These are phyloP conservation scores for Procambarus clarkii DNA, from an alignment of 1,140 invertebrate genomes.

Conservation along the genomic window DNA sequence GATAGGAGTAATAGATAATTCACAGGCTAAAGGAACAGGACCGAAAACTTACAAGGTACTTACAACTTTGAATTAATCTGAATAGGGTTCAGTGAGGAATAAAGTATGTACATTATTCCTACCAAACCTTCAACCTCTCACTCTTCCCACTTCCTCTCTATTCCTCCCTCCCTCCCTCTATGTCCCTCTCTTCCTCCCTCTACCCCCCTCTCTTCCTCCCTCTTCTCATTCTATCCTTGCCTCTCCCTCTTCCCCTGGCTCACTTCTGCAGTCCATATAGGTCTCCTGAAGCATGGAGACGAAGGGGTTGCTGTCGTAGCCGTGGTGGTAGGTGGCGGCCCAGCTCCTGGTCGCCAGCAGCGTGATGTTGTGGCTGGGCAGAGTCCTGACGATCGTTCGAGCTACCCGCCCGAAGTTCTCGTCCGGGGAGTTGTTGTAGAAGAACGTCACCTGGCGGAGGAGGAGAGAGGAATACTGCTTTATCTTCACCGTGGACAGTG, in stretches of 20 bases:
- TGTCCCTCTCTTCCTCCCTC: background rate
- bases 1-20: too few relatives aligned
- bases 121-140: background rate
- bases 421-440: conserved; percentile 62
- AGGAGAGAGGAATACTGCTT: background rate
- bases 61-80: too few relatives aligned
- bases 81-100: too few relatives aligned
- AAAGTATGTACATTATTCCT: too few relatives aligned
- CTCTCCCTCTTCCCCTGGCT: conserved; percentile 75
- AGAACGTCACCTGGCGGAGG: conserved; percentile 53
- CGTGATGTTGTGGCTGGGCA: conserved; percentile 82
- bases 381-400: conserved; percentile 82
- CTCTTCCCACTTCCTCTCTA: background rate
- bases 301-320: conserved; percentile 86
- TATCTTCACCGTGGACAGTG: too few relatives aligned
- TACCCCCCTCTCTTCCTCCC: background rate
- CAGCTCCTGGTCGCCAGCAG: conserved; percentile 82
- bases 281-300: conserved; percentile 85
- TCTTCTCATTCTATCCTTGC: background rate
- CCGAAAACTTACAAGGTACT: too few relatives aligned
- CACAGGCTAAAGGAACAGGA: too few relatives aligned
- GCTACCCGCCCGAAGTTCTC: conserved; percentile 77
- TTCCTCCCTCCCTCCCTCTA: background rate
- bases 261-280: conserved; percentile 87
- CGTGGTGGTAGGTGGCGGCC: conserved; percentile 86